Percentiles rank a stretch among this genome's conserved stretches.
Evolutionary conservation across 2,113 vertebrate genomes (phyloP).

Genomic region (Propithecus coquereli): DNA sequence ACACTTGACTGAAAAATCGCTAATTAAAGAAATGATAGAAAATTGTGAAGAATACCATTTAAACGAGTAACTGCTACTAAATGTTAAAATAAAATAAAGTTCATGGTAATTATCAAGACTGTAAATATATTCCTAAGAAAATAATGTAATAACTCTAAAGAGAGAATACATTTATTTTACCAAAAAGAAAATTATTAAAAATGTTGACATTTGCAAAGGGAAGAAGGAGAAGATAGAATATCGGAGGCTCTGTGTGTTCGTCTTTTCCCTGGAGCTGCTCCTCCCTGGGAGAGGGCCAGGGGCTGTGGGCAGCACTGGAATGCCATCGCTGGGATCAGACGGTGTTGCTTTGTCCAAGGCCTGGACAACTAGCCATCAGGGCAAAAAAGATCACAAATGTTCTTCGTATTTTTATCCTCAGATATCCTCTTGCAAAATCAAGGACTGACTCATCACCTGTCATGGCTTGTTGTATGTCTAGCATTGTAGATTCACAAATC

Average conservation of each 20-base stretch:
- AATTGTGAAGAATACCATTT: slow-evolving; percentile 45
- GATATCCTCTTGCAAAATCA: not conserved
- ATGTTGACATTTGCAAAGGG: not conserved
- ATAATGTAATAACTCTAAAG: slow-evolving; percentile 25
- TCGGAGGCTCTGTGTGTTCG: accelerated
- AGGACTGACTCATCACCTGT: not conserved
- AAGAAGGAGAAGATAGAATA: not conserved
- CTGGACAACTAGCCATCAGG: not conserved
- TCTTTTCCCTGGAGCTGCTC: no score
- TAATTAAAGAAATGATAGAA: slow-evolving; percentile 26
- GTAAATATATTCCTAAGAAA: slow-evolving; percentile 51
- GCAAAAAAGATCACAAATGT: no score
- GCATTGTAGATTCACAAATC: not conserved
- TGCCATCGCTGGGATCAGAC: not conserved
- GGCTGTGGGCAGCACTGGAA: no score
- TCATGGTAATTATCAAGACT: slow-evolving; percentile 44
- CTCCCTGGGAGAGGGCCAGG: no score
- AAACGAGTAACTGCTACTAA: slow-evolving; percentile 51
- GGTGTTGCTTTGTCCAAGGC: not conserved
- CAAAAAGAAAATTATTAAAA: slow-evolving; percentile 45
- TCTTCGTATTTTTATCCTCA: not conserved
- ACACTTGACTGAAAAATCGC: not conserved
- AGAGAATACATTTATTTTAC: slow-evolving; percentile 13
- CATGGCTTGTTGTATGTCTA: not conserved
- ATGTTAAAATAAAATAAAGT: slow-evolving; percentile 15